Evolutionary conservation across 92 coral and sea anemone species (phyloP).

Genomic region (Siderastrea siderea): DNA sequence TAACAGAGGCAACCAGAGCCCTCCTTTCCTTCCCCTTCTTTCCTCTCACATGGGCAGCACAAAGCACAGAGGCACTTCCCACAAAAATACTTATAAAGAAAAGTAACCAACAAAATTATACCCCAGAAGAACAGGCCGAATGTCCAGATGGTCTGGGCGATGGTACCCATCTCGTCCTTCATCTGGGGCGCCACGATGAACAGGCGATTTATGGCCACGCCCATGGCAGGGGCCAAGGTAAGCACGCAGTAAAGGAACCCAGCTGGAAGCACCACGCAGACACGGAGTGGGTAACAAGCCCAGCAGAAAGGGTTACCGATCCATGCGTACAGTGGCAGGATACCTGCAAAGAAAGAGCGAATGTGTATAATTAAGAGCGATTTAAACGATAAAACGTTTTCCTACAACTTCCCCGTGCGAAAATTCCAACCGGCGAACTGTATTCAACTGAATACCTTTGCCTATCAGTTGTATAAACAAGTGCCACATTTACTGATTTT

Average conservation of each 20-base stretch:
- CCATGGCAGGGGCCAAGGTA: slow-evolving; percentile 91
- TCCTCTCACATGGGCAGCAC: slow-evolving; percentile 81
- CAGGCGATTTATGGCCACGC: slow-evolving; percentile 92
- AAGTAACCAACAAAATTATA: slow-evolving; percentile 75
- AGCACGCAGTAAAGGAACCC: slow-evolving; percentile 93
- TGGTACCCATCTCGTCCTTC: slow-evolving; percentile 87
- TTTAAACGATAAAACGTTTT: background rate
- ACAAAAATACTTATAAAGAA: slow-evolving; percentile 83
- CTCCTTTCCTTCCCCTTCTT: slow-evolving; percentile 42
- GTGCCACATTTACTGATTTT: too few species aligned
- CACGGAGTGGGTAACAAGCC: slow-evolving; percentile 95
- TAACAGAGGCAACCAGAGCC: slow-evolving; percentile 35
- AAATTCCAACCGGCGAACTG: too few species aligned
- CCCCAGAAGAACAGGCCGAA: slow-evolving; percentile 97
- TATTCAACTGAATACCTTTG: too few species aligned
- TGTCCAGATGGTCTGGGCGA: slow-evolving; percentile 95
- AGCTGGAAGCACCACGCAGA: slow-evolving; percentile 93
- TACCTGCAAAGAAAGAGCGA: slow-evolving; percentile 63
- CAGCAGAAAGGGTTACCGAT: slow-evolving; percentile 98
- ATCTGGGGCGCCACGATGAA: slow-evolving; percentile 88
- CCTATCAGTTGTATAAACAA: too few species aligned
- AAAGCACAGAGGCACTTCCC: slow-evolving; percentile 79
- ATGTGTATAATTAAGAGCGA: background rate
- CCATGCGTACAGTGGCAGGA: slow-evolving; percentile 97
- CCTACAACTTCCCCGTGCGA: too few species aligned